A percentile compares a stretch with the other conserved stretches of the same genome.
Evolutionary conservation across 2,888 invertebrate genomes (phyloP).

Genomic region (Hyles lineata): DNA sequence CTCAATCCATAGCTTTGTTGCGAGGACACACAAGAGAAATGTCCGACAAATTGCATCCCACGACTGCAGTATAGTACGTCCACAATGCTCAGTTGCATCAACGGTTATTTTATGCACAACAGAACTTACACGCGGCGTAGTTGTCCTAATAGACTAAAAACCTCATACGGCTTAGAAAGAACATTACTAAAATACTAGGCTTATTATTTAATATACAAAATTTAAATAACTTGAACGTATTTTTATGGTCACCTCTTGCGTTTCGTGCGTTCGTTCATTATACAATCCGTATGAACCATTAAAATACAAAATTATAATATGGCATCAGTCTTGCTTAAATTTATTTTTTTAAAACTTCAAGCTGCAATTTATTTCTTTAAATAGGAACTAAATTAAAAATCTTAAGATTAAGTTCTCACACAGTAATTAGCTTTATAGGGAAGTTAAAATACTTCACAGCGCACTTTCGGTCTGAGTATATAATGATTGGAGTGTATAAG

Average conservation of each 20-base stretch:
- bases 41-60: constrained; percentile 75
- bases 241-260: background rate
- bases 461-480: constrained; percentile 34
- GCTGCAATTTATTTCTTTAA: background rate
- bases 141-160: background rate
- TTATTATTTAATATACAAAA: no score
- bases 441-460: background rate
- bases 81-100: constrained; percentile 65
- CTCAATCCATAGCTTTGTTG: constrained; percentile 71
- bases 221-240: background rate
- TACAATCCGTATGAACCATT: background rate
- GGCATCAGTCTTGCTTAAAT: background rate
- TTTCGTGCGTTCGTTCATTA: background rate
- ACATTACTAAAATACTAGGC: no score
- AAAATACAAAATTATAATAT: background rate
- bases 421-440: background rate
- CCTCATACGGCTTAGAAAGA: background rate
- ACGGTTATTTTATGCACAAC: constrained; percentile 73
- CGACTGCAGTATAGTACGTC: constrained; percentile 56
- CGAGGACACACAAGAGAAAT: constrained; percentile 74
- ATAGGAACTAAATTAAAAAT: background rate
- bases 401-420: background rate
- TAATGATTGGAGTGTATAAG: constrained; percentile 16
- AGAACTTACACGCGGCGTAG: constrained; percentile 44
- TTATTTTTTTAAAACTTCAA: background rate